Evolutionary conservation across 1,140 invertebrate species (phyloP).

Genomic region (Achroia grisella): DNA sequence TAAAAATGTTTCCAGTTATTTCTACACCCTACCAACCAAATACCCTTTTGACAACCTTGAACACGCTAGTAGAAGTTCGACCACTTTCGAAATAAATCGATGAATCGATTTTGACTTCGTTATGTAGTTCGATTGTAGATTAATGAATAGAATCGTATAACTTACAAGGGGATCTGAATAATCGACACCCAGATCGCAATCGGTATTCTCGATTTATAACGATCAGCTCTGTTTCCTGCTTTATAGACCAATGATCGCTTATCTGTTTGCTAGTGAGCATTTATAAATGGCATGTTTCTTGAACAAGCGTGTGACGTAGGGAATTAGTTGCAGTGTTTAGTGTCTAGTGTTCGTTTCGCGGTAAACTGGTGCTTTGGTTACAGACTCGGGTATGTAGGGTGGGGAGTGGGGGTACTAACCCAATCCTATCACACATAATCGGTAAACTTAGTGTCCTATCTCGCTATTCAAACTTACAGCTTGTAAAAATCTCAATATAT

Average conservation of each 20-base stretch:
- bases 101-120: conserved; percentile 55
- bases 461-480: too few species aligned
- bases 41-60: neutral
- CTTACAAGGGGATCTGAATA: conserved; percentile 61
- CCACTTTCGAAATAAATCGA: conserved; percentile 19
- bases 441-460: too few species aligned
- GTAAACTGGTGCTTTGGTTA: too few species aligned
- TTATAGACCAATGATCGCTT: conserved; percentile 4
- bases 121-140: conserved; percentile 52
- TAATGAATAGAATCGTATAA: conserved; percentile 66
- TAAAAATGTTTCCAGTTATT: too few species aligned
- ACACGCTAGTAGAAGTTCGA: neutral
- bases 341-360: too few species aligned
- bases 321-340: neutral
- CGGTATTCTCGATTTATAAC: conserved; percentile 63
- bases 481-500: too few species aligned
- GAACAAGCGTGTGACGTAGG: neutral
- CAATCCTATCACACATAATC: too few species aligned
- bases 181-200: conserved; percentile 68
- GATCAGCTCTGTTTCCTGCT: conserved; percentile 55
- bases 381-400: too few species aligned
- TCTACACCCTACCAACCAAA: too few species aligned
- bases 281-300: conserved; percentile 14
- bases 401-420: too few species aligned
- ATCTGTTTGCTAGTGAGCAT: conserved; percentile 11